Evolutionary conservation across 2,797 vertebrate species (phyloP).

Genomic region (Rachycentron canadum): DNA sequence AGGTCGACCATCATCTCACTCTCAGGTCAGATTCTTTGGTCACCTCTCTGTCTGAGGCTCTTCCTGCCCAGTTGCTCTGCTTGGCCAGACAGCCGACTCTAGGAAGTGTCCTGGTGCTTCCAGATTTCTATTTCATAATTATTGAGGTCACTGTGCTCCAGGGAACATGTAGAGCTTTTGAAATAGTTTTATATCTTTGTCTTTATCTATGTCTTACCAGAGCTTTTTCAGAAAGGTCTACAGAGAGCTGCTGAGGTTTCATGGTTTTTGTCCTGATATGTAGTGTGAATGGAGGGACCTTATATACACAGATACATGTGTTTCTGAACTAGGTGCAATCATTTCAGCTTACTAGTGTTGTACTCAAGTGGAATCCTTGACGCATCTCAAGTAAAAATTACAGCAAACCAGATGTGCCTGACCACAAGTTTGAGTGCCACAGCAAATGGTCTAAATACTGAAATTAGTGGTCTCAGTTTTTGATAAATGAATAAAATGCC

Average conservation of each 20-base stretch:
- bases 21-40: background rate
- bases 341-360: background rate
- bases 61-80: background rate
- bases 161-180: background rate
- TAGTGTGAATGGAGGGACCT: background rate
- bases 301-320: background rate
- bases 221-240: background rate
- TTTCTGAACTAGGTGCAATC: background rate
- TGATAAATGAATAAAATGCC: no score
- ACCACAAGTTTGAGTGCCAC: no score
- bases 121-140: background rate
- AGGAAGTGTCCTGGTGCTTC: background rate
- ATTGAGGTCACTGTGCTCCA: background rate
- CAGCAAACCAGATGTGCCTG: no score
- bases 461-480: no score
- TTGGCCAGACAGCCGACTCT: background rate
- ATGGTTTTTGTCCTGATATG: background rate
- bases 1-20: no score
- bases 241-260: background rate
- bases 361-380: background rate
- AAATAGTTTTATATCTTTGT: background rate
- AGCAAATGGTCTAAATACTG: no score
- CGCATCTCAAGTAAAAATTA: no score
- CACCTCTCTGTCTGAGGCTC: background rate
- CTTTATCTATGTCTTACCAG: background rate